Percentiles rank a stretch among this genome's conserved stretches.
Conservation (phyloP, 37 sponge, comb jelly and placozoan species). For the Ephydatia muelleri region DNA sequence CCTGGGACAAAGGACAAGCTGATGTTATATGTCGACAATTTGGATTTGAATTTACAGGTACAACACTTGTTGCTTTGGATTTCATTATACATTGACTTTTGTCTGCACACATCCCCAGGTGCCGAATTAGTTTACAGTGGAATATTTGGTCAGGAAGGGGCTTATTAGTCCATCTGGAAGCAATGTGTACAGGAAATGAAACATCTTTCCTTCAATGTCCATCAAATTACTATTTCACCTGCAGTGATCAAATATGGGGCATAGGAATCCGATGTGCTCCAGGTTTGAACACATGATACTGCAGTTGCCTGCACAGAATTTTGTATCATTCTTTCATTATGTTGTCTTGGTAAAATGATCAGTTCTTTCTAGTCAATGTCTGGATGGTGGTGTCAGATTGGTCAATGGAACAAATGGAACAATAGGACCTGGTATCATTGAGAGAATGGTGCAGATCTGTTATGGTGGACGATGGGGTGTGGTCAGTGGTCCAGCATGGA, state of each 20-base stretch:
- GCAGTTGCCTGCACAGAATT: neutral
- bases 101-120: neutral
- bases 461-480: constrained; percentile 37
- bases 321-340: neutral
- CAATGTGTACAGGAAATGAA: neutral
- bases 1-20: neutral
- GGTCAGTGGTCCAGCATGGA: neutral
- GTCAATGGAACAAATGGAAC: constrained; percentile 14
- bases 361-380: neutral
- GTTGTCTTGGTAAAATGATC: neutral
- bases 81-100: neutral
- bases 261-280: neutral
- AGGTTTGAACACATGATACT: no score
- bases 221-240: neutral
- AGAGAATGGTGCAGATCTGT: constrained; percentile 35
- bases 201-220: neutral
- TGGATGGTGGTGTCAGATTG: constrained; percentile 12
- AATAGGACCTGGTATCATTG: neutral
- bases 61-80: neutral
- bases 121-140: neutral
- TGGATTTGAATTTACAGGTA: neutral
- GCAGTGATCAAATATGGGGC: neutral
- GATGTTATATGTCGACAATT: neutral
- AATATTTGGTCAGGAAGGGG: neutral
- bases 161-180: neutral